Conservation (phyloP, 2,888 invertebrate genomes). For the Galeruca laticollis region DNA sequence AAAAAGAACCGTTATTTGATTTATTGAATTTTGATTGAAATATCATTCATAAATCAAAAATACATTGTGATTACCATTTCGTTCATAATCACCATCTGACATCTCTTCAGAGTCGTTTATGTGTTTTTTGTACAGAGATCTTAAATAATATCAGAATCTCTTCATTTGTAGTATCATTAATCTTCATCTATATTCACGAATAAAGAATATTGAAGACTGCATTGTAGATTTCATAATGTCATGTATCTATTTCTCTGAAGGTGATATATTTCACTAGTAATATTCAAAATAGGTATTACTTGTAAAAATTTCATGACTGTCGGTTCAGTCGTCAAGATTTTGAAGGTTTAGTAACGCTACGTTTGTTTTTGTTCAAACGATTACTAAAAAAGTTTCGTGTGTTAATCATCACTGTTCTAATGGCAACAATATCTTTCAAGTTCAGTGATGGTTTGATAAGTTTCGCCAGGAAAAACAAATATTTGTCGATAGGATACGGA, state of each 20-base stretch:
- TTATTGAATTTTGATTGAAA: conserved; percentile 27
- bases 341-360: too few species aligned
- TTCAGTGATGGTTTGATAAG: too few species aligned
- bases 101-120: not conserved
- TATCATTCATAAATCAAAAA: conserved; percentile 26
- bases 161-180: not conserved
- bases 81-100: not conserved
- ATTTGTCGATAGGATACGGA: too few species aligned
- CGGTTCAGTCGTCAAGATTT: too few species aligned
- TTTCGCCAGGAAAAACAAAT: too few species aligned
- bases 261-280: not conserved
- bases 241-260: not conserved
- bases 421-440: too few species aligned
- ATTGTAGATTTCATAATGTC: not conserved
- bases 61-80: conserved; percentile 3
- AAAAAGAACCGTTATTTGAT: conserved; percentile 18
- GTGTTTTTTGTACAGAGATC: not conserved
- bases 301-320: too few species aligned
- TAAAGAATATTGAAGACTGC: not conserved
- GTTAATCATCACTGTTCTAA: too few species aligned
- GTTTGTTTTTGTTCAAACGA: too few species aligned
- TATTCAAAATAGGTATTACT: too few species aligned
- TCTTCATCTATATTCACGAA: not conserved
- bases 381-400: too few species aligned
- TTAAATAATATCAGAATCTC: not conserved